Evolutionary conservation across 2,797 vertebrate genomes (phyloP).

Genomic region (Sarcoramphus papa): DNA sequence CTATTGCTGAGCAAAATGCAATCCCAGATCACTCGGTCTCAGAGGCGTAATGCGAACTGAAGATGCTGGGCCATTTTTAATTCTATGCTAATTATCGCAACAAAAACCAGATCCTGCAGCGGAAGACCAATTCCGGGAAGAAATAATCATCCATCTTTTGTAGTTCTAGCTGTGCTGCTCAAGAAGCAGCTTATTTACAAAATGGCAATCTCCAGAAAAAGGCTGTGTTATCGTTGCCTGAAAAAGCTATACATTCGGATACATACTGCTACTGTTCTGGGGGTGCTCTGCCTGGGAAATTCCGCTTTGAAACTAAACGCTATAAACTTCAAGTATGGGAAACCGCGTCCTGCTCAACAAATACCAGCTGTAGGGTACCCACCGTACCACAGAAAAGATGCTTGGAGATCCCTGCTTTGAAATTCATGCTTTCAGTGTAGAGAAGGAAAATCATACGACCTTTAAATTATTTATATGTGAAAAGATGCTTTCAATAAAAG

Average conservation of each 20-base stretch:
- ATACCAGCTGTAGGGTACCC: neutral
- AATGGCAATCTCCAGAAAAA: conserved; percentile 16
- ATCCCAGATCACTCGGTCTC: neutral
- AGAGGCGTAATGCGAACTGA: neutral
- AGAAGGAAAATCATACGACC: neutral
- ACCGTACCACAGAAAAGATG: neutral
- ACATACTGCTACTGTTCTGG: neutral
- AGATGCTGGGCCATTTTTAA: conserved; percentile 20
- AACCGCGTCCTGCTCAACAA: neutral
- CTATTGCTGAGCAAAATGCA: neutral
- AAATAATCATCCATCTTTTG: conserved; percentile 48
- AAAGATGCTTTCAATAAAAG: neutral
- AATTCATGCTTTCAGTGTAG: neutral
- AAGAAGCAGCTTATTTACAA: conserved; percentile 26
- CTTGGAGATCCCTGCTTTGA: neutral
- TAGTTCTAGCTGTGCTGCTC: neutral
- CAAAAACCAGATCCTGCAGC: conserved; percentile 27
- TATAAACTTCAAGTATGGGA: neutral
- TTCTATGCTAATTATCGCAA: conserved; percentile 38
- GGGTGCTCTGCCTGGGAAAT: neutral
- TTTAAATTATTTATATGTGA: neutral
- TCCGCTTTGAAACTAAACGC: neutral
- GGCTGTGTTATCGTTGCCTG: neutral
- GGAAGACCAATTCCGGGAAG: neutral
- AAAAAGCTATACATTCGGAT: neutral